These are phyloP conservation scores for Pantala flavescens DNA, from an alignment of 1,140 invertebrate species.

Conservation along the genomic window DNA sequence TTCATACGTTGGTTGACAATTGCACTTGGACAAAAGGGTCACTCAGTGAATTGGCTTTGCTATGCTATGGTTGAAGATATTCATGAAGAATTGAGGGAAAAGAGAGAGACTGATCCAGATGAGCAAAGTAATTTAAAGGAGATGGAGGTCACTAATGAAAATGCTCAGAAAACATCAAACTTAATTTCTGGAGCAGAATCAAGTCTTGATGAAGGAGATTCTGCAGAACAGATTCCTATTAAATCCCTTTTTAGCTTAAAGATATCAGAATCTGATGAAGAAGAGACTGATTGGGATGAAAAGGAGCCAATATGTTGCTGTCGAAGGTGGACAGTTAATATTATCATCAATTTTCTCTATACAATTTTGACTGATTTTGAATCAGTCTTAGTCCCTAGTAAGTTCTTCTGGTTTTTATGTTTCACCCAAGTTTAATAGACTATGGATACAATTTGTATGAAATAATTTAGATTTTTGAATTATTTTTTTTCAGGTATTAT, in stretches of 20 bases:
- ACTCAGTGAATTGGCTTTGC: not conserved
- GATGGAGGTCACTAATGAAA: no score
- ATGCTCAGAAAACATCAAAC: no score
- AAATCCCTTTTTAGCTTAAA: not conserved
- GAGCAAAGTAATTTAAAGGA: no score
- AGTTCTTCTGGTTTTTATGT: not conserved
- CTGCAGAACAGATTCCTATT: no score
- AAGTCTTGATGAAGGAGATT: no score
- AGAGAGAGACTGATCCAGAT: not conserved
- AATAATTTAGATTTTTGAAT: no score
- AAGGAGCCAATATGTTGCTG: not conserved
- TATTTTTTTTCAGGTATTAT: no score
- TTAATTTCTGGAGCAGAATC: no score
- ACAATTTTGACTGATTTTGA: not conserved
- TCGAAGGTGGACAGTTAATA: not conserved
- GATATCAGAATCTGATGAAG: not conserved
- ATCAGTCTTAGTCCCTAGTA: not conserved
- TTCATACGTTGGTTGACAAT: not conserved
- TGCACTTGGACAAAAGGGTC: not conserved
- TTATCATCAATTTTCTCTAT: not conserved
- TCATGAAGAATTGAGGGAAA: not conserved
- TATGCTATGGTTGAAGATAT: not conserved
- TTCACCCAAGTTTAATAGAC: no score
- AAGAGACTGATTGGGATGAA: not conserved
- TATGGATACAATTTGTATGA: no score